Base-by-base conservation (phyloP, 2,888 invertebrate species). In the Melieria crassipennis region DNA sequence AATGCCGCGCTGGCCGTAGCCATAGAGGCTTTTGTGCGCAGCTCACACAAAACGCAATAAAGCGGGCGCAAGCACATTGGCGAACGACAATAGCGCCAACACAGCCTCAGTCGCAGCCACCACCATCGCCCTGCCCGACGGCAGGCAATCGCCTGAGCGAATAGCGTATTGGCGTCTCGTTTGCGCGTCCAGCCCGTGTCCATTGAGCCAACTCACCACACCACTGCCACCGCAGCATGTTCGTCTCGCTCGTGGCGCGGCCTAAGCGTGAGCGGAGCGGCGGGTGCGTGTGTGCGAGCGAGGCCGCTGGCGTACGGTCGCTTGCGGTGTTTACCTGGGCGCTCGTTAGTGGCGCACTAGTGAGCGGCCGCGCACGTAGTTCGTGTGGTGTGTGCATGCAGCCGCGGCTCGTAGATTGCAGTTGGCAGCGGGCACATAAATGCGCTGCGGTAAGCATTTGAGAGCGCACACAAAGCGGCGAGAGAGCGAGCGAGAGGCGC, bases 41-140 rank as follows among this genome's bases (percentile, higher is more conserved):
- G 52, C 60, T 43, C 52, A 61, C 61, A 67, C 60, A 60, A 50
- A 52, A 67, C 61, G 67, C 60, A 67, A 67, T 67, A 67, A 67
- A 67, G 67, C 67, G 61, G 60, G 60, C 57, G 61, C 60, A 60
- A 43, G 60, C 52, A 60, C 60, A 67, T 67, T 67, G 67, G 67
- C 61, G 61, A 61, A 67, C 61, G 60, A 67, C 67, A 67, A 67
- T 58, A 61, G 16, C 67, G 16, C 52, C 60, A 67, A 67, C 61
- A 30, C 30, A 30, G 30, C 30, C 30, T 1, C 30, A 30, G 3
- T 30, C 3, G 30, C 30, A 61, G 52, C 50, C 61, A 61, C 67
- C 50, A 67, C 67, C 60, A 67, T 67, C 50, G 60, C 67, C 60
- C 42, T 64, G 48, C 47, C 47, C 9, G 61, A 52, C 45, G 30